A percentile compares a stretch with the other conserved stretches of the same genome.
These are phyloP conservation scores for Drosophila flavopinicola DNA, from an alignment of 2,888 invertebrate species.

Conservation along the genomic window DNA sequence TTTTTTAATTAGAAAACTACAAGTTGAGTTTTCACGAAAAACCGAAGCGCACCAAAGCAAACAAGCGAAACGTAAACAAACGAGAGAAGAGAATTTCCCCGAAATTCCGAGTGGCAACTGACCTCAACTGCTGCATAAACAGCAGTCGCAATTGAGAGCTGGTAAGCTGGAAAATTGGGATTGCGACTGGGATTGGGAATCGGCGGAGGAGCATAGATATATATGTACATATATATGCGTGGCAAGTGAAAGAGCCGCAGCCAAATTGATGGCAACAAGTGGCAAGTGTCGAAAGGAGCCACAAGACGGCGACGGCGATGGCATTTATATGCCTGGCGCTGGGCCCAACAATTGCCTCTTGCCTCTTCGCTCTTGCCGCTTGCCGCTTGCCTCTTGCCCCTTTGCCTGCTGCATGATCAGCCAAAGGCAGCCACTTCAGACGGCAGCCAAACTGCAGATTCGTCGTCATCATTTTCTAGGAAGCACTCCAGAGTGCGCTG, in stretches of 20 bases:
- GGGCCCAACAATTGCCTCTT: conserved; percentile 38
- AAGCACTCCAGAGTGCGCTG: conserved; percentile 66
- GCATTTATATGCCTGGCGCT: conserved; percentile 24
- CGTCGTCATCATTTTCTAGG: conserved; percentile 76
- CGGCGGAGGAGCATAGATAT: conserved; percentile 10
- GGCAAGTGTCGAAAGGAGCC: conserved; percentile 75
- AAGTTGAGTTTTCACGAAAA: conserved; percentile 69
- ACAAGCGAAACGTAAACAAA: conserved; percentile 67
- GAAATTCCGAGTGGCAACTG: conserved; percentile 51
- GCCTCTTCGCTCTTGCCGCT: conserved; percentile 3
- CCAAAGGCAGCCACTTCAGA: conserved; percentile 73
- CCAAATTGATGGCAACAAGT: conserved; percentile 78
- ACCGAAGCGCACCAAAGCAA: conserved; percentile 52
- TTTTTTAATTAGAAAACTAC: conserved; percentile 77
- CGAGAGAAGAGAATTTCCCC: conserved; percentile 51
- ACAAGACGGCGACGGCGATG: neutral
- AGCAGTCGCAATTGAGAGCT: conserved; percentile 17
- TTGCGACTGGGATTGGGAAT: neutral
- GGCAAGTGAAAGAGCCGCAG: conserved; percentile 46
- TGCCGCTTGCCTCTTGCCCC: neutral
- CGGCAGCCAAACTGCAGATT: conserved; percentile 38
- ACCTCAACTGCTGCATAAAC: conserved; percentile 56
- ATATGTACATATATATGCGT: too few relatives aligned
- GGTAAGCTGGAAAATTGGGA: neutral
- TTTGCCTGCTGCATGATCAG: conserved; percentile 63